Base-by-base conservation (phyloP, 2,113 vertebrate species). In the Chitala chitala region DNA sequence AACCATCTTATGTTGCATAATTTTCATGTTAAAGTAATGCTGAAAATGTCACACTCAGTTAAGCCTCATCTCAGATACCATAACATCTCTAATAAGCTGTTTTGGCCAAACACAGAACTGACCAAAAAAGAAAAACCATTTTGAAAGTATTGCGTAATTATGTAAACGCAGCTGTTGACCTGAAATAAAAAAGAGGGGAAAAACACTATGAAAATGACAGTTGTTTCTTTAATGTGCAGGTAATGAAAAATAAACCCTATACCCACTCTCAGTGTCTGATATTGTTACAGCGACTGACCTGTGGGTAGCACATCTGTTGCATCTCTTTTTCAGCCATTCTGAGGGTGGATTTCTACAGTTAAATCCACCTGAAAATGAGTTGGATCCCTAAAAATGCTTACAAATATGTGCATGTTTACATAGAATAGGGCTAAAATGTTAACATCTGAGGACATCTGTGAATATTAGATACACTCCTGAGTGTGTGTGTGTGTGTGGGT, bases 171-270 rank as follows among this genome's bases (percentile, higher is more conserved):
- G 63, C 40, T 66, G 64, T 46, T 20, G 40, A 26, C n/a, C 40
- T 2, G 38, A 29, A 46, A 46, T 40, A 17, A 1, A 26, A 13
- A 22, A 33, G 31, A 20, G 29, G 33, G 3, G 33, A 20, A 33
- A 36, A 63, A 20, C 2, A 33, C 59, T 63, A 36, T 63, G 33
- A 20, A 13, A 29, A 63, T 36, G 15, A 38, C 33, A 20, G 59
- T 46, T 44, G 15, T 66, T 66, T 42, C 9, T 20, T 6, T 42
- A 22, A 44, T 65, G 63, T 66, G n/a, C 64, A 66, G 64, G 64
- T 66, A 44, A 24, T 55, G 51, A 51, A 46, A 12, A 8, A 29
- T 36, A 38, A 9, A 1, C 33, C 59, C 33, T 36, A 33, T 33
- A n/a, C 15, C 31, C 6, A 2, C 6, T 63, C 59, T 38, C 20